A percentile compares a stretch with the other conserved stretches of the same genome.
Conservation (phyloP, 30 jellyfish, hydroid and myxozoan genomes). For the Hydra vulgaris region DNA sequence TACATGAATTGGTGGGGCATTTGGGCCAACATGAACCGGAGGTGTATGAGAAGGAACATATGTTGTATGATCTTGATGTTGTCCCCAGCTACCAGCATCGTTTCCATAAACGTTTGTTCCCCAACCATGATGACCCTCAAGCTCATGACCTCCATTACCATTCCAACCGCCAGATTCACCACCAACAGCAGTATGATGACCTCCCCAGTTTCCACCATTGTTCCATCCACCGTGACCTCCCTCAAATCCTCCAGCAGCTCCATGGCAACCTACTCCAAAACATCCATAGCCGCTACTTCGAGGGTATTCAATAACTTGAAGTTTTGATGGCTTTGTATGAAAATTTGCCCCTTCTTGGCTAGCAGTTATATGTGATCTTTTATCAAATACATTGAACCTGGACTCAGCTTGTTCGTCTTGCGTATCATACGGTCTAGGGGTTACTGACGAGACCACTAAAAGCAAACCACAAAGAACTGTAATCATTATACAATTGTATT, state of each 20-base stretch:
- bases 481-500: not conserved
- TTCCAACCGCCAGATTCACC: slow-evolving; percentile 40
- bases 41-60: slow-evolving; percentile 92
- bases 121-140: slow-evolving; percentile 41
- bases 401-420: slow-evolving; percentile 47
- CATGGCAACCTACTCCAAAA: slow-evolving; percentile 38
- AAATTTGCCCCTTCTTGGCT: slow-evolving; percentile 95
- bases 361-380: slow-evolving; percentile 86
- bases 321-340: slow-evolving; percentile 84
- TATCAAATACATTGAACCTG: slow-evolving; percentile 84
- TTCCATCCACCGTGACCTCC: slow-evolving; percentile 33
- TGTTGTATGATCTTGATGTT: slow-evolving; percentile 81
- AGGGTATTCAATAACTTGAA: slow-evolving; percentile 87
- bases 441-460: slow-evolving; percentile 27
- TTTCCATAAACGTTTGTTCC: slow-evolving; percentile 20
- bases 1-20: slow-evolving; percentile 95
- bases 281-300: slow-evolving; percentile 44
- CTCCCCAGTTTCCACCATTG: slow-evolving; percentile 40
- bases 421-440: slow-evolving; percentile 64
- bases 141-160: slow-evolving; percentile 44
- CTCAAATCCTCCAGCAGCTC: slow-evolving; percentile 37
- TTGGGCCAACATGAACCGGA: slow-evolving; percentile 96
- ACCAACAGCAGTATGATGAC: slow-evolving; percentile 40
- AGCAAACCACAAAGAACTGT: slow-evolving; percentile 10
- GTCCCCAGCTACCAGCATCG: slow-evolving; percentile 11